These are phyloP conservation scores for Parauchenoglanis ngamensis DNA, from an alignment of 2,797 vertebrate species.

Conservation along the genomic window DNA sequence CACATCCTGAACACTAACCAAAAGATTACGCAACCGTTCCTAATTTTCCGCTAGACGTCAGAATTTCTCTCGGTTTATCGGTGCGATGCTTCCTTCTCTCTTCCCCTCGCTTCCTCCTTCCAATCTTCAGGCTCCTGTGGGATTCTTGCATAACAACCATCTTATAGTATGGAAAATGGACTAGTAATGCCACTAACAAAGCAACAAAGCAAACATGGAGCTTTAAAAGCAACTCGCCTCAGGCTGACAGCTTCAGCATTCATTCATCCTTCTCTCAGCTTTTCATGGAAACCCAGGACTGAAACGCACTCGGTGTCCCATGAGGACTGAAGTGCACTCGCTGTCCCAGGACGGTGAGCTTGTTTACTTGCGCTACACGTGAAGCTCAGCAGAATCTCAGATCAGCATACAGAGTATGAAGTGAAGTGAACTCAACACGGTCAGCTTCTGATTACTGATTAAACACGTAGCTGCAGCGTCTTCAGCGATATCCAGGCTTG, in stretches of 20 bases:
- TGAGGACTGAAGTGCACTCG: background rate
- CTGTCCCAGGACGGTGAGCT: background rate
- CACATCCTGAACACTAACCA: background rate
- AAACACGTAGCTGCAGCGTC: background rate
- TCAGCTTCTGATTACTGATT: background rate
- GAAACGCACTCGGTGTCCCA: background rate
- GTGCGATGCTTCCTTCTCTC: background rate
- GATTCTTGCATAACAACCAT: constrained; percentile 21
- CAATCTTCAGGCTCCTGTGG: constrained; percentile 5
- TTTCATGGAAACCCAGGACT: background rate
- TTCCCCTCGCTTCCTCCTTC: background rate
- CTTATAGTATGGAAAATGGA: constrained; percentile 4
- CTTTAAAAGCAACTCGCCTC: background rate
- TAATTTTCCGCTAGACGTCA: background rate
- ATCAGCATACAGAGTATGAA: background rate
- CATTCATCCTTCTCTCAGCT: background rate
- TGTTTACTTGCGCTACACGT: background rate
- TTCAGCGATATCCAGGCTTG: background rate
- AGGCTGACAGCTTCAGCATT: background rate
- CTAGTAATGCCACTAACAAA: background rate
- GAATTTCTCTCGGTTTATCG: background rate
- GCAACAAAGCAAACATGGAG: background rate
- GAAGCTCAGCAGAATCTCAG: constrained; percentile 14
- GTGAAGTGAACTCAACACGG: background rate
- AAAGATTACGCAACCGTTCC: background rate